phyloP scores from a whole-genome alignment of 92 coral and sea anemone species.

The Palythoa heliodiscus region DNA sequence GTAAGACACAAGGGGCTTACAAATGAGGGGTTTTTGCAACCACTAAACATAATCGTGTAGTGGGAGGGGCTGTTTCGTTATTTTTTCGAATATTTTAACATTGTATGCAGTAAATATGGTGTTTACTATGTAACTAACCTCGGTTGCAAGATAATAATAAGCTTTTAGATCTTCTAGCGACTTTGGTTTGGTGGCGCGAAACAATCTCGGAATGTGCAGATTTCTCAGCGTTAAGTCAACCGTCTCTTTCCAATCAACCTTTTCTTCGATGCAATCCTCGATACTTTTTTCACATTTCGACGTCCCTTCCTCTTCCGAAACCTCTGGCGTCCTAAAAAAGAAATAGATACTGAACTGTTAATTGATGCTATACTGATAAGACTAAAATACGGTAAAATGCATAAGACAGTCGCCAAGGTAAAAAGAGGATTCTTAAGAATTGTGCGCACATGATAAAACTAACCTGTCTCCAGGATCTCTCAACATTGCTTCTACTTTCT shows the following conservation, averaged over 20 bases:
- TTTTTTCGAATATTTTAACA: too few species aligned
- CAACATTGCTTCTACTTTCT: constrained; percentile 7
- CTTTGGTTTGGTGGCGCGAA: constrained; percentile 73
- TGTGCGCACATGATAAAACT: background rate
- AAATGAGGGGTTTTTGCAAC: too few species aligned
- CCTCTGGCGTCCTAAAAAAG: background rate
- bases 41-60: too few species aligned
- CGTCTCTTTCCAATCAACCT: constrained; percentile 45
- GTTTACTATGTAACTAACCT: background rate
- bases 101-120: background rate
- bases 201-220: constrained; percentile 66
- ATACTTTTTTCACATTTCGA: background rate
- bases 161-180: constrained; percentile 69
- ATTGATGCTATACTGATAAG: background rate
- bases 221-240: constrained; percentile 50
- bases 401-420: background rate
- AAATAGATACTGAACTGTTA: background rate
- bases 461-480: constrained; percentile 17
- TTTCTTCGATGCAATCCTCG: constrained; percentile 74
- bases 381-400: background rate
- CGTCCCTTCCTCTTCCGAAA: background rate
- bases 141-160: constrained; percentile 41
- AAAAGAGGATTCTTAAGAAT: background rate
- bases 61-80: too few species aligned
- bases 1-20: too few species aligned